Conservation (phyloP, 2,888 invertebrate genomes). For the Homarus gammarus region DNA sequence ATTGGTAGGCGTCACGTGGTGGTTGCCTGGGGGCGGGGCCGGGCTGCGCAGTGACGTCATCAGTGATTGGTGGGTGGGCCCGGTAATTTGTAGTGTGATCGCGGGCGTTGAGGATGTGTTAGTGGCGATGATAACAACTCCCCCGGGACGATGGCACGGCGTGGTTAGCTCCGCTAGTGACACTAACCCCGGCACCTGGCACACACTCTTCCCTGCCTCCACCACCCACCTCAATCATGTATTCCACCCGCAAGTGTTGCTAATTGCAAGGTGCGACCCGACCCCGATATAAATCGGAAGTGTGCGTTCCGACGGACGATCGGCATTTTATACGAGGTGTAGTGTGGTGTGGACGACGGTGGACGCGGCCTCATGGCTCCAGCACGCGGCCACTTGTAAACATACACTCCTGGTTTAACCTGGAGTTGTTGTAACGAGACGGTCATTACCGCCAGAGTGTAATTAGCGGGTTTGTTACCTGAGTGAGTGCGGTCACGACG, state of each 20-base stretch:
- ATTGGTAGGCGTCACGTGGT: conserved; percentile 55
- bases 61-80: conserved; percentile 68
- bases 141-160: conserved; percentile 66
- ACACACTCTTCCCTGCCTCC: conserved; percentile 1
- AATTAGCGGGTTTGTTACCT: conserved; percentile 24
- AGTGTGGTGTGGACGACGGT: neutral
- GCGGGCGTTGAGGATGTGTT: conserved; percentile 60
- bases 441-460: conserved; percentile 32
- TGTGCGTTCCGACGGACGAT: conserved; percentile 28
- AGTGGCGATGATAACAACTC: conserved; percentile 69
- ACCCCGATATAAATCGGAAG: conserved; percentile 39
- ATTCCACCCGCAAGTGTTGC: conserved; percentile 48
- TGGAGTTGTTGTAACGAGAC: conserved; percentile 12
- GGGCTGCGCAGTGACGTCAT: conserved; percentile 61
- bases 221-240: conserved; percentile 36
- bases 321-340: neutral
- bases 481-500: conserved; percentile 5
- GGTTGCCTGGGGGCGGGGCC: conserved; percentile 40
- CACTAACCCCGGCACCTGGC: conserved; percentile 46
- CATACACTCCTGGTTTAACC: neutral
- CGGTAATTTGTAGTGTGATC: conserved; percentile 57
- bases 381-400: conserved; percentile 9
- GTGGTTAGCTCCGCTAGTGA: conserved; percentile 50
- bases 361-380: conserved; percentile 8
- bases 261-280: conserved; percentile 49